Evolutionary conservation across 2,113 vertebrate species (phyloP).

Genomic region (Galemys pyrenaicus): DNA sequence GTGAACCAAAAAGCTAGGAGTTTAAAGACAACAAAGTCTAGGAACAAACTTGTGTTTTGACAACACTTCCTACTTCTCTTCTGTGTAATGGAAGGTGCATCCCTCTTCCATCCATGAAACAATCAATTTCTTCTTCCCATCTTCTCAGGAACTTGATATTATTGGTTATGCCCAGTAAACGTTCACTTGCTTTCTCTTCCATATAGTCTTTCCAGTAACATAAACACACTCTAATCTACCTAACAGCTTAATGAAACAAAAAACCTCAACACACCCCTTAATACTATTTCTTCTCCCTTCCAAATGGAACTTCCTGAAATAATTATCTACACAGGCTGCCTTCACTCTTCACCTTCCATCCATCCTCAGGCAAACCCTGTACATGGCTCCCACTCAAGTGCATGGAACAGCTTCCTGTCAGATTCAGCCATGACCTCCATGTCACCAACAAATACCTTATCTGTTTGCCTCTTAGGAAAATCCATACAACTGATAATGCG

Average conservation of each 20-base stretch:
- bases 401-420: not conserved
- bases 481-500: not conserved
- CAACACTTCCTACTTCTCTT: not conserved
- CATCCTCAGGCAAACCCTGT: not conserved
- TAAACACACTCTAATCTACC: not conserved
- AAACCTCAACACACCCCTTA: not conserved
- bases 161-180: not conserved
- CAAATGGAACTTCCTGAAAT: not conserved
- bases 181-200: not conserved
- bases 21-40: constrained; percentile 32
- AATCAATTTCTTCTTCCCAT: not conserved
- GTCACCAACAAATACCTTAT: not conserved
- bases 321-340: not conserved
- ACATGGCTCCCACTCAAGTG: not conserved
- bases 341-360: not conserved
- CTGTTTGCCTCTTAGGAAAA: not conserved
- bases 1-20: constrained; percentile 22
- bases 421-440: not conserved
- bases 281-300: not conserved
- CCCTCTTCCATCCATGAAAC: not conserved
- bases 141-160: constrained; percentile 6
- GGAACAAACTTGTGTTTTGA: not conserved
- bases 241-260: not conserved
- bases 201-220: not conserved
- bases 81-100: not conserved